phyloP scores from a whole-genome alignment of 2,113 vertebrate genomes.

The Turdus rufiventris region DNA sequence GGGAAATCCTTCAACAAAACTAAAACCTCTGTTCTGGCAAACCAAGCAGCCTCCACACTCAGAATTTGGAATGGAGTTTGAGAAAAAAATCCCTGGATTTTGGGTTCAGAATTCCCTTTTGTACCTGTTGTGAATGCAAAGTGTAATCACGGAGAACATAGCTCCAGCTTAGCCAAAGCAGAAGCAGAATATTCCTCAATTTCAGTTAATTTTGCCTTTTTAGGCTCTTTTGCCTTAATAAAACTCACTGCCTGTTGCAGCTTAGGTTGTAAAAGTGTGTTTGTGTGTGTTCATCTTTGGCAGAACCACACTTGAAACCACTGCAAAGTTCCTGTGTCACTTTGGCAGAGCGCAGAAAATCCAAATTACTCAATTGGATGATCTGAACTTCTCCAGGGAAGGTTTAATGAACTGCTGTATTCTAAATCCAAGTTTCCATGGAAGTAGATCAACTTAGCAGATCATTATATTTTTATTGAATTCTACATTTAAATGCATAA shows the following conservation, averaged over 20 bases:
- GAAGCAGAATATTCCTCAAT: neutral
- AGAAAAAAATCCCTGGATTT: neutral
- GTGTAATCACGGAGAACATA: neutral
- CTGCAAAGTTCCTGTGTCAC: neutral
- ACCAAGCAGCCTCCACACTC: neutral
- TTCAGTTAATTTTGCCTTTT: neutral
- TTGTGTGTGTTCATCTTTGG: neutral
- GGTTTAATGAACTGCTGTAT: neutral
- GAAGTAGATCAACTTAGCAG: neutral
- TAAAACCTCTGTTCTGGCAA: fast-evolving
- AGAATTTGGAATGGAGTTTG: neutral
- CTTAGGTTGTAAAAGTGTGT: neutral
- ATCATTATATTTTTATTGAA: neutral
- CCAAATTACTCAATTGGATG: neutral
- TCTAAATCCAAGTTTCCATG: neutral
- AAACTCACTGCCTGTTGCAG: neutral
- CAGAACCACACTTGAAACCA: neutral
- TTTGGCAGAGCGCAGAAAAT: neutral
- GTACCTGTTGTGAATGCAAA: neutral
- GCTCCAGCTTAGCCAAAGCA: neutral
- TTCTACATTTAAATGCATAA: neutral
- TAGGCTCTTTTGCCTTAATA: neutral
- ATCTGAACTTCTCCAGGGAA: neutral
- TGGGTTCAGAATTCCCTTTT: neutral
- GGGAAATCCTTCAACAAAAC: neutral